phyloP scores from a whole-genome alignment of 1,140 invertebrate genomes.

The Elymnias hypermnestra region DNA sequence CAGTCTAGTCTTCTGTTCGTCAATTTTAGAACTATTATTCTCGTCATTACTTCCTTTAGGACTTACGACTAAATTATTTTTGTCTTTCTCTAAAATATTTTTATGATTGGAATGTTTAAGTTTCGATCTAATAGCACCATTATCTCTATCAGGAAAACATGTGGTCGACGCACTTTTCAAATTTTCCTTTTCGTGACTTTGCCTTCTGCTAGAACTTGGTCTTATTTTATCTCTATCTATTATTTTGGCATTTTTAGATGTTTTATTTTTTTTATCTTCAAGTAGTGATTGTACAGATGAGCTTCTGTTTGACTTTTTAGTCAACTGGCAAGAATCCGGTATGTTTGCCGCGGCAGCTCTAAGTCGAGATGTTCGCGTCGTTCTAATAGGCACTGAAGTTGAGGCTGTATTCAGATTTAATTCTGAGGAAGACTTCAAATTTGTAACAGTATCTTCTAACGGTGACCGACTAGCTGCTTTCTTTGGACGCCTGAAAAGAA shows the following conservation, averaged over 20 bases:
- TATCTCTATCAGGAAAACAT: conserved; percentile 49
- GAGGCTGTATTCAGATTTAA: conserved; percentile 67
- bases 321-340: conserved; percentile 41
- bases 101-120: conserved; percentile 71
- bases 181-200: conserved; percentile 64
- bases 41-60: conserved; percentile 55
- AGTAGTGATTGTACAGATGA: conserved; percentile 57
- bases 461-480: conserved; percentile 39
- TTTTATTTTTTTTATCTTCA: conserved; percentile 56
- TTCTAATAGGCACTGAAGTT: conserved; percentile 76
- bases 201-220: conserved; percentile 38
- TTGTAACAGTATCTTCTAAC: conserved; percentile 44
- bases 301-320: conserved; percentile 59
- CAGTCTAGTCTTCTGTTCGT: conserved; percentile 39
- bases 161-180: conserved; percentile 44
- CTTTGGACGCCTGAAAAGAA: conserved; percentile 57
- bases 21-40: conserved; percentile 41
- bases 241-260: conserved; percentile 52
- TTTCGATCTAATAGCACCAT: conserved; percentile 73
- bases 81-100: conserved; percentile 71
- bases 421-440: conserved; percentile 66
- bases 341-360: conserved; percentile 77
- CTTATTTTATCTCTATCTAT: conserved; percentile 64
- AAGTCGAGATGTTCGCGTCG: conserved; percentile 83
- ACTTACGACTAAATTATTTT: conserved; percentile 62